A percentile compares a stretch with the other conserved stretches of the same genome.
phyloP scores from a whole-genome alignment of 2,113 vertebrate genomes.

The Microcebus tavaratra region DNA sequence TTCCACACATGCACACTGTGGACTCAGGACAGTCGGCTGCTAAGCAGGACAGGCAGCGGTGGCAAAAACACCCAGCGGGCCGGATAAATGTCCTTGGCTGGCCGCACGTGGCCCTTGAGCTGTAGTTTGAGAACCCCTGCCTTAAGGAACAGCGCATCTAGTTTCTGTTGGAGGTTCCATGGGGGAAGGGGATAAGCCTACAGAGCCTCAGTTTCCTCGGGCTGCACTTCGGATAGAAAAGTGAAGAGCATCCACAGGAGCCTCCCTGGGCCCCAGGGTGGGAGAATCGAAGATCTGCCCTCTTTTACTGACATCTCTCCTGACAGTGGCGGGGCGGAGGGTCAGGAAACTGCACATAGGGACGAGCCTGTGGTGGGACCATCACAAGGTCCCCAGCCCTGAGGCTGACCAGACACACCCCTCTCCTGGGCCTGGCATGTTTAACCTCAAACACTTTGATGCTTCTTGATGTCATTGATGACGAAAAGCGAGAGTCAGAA shows the following conservation, averaged over 20 bases:
- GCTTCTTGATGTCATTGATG: not conserved
- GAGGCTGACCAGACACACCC: not conserved
- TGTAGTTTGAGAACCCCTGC: no score
- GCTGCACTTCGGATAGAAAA: not conserved
- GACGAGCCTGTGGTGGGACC: not conserved
- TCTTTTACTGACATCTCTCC: not conserved
- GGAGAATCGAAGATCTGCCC: not conserved
- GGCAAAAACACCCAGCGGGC: no score
- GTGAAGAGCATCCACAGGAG: not conserved
- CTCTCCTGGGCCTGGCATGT: not conserved
- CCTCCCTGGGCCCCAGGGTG: fast-evolving
- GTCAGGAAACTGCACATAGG: not conserved
- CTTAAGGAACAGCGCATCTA: not conserved
- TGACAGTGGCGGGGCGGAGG: not conserved
- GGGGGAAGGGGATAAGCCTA: fast-evolving
- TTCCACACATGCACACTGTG: no score
- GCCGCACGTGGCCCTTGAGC: no score
- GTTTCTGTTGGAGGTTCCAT: not conserved
- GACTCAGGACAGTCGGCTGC: no score
- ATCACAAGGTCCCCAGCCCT: fast-evolving
- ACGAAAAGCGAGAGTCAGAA: not conserved
- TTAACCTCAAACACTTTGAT: not conserved
- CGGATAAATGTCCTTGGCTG: no score
- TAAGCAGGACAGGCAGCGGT: no score
- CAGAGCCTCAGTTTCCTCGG: not conserved